These are phyloP conservation scores for Sanderia malayensis DNA, from an alignment of 30 jellyfish, hydroid and myxozoan species.

Conservation along the genomic window DNA sequence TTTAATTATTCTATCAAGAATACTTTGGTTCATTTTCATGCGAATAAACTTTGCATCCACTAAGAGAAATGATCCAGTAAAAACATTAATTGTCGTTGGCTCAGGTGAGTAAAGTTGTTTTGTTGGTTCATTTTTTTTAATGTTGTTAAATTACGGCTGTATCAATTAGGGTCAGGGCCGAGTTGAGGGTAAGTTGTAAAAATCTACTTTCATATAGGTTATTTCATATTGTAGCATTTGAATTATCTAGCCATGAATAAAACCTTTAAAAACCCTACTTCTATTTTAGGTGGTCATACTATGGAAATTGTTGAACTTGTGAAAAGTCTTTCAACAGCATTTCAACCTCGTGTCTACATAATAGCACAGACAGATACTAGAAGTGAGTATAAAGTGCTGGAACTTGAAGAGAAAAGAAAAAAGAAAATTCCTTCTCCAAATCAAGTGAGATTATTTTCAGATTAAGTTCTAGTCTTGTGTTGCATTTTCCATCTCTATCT, in stretches of 20 bases:
- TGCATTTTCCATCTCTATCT: too few relatives aligned
- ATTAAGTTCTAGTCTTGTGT: too few relatives aligned
- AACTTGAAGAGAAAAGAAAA: constrained; percentile 25
- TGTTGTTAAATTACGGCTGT: neutral
- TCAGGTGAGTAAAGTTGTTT: constrained; percentile 32
- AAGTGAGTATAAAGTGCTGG: constrained; percentile 66
- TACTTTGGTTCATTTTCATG: constrained; percentile 16
- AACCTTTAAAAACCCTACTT: neutral
- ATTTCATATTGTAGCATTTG: neutral
- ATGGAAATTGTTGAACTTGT: constrained; percentile 74
- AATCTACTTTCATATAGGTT: neutral
- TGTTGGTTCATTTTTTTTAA: neutral
- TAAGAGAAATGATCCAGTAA: constrained; percentile 23
- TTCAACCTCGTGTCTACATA: constrained; percentile 69
- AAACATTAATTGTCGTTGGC: constrained; percentile 51
- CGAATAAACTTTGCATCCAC: constrained; percentile 27
- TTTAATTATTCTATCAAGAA: constrained; percentile 1
- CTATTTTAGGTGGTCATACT: constrained; percentile 93
- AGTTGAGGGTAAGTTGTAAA: neutral
- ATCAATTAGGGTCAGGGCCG: neutral
- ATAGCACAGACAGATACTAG: constrained; percentile 64
- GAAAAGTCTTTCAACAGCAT: constrained; percentile 41
- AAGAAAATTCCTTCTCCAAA: constrained; percentile 1
- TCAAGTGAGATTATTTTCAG: too few relatives aligned
- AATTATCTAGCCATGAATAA: neutral